A percentile compares a stretch with the other conserved stretches of the same genome.
Evolutionary conservation across 2,797 vertebrate species (phyloP).

Genomic region (Lacerta bilineata): DNA sequence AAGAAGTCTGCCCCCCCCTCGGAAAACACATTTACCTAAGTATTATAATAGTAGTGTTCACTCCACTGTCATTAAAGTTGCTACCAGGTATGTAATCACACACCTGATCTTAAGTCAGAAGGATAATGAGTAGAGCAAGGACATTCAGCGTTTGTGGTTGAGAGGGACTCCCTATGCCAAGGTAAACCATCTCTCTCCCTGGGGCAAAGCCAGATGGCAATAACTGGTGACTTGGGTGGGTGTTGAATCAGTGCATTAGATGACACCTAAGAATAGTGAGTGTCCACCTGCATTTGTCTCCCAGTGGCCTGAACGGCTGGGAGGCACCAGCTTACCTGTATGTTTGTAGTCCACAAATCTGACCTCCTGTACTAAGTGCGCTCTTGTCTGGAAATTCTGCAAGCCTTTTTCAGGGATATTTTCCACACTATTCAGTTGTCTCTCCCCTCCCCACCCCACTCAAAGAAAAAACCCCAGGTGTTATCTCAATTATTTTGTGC

Average conservation of each 20-base stretch:
- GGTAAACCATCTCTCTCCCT: not conserved
- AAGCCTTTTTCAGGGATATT: not conserved
- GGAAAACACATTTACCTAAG: slow-evolving; percentile 53
- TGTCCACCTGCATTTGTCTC: not conserved
- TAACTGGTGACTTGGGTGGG: not conserved
- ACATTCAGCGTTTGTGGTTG: not conserved
- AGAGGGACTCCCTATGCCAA: not conserved
- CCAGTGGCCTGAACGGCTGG: not conserved
- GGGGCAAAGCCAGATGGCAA: not conserved
- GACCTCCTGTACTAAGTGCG: not conserved
- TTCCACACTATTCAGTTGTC: not conserved
- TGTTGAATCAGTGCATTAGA: not conserved
- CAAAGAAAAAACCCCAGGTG: not conserved
- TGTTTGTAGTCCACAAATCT: not conserved
- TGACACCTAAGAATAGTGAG: not conserved
- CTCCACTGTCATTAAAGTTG: slow-evolving; percentile 68
- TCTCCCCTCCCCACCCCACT: no score
- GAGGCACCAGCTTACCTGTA: not conserved
- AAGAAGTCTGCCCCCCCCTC: not conserved
- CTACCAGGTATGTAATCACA: slow-evolving; percentile 33
- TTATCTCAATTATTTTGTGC: not conserved
- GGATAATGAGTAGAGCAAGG: not conserved
- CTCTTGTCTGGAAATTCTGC: not conserved
- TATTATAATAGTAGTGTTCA: slow-evolving; percentile 58
- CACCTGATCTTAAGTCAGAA: not conserved